Base-by-base conservation (phyloP, 2,888 invertebrate genomes). In the Ectropis crepuscularia region DNA sequence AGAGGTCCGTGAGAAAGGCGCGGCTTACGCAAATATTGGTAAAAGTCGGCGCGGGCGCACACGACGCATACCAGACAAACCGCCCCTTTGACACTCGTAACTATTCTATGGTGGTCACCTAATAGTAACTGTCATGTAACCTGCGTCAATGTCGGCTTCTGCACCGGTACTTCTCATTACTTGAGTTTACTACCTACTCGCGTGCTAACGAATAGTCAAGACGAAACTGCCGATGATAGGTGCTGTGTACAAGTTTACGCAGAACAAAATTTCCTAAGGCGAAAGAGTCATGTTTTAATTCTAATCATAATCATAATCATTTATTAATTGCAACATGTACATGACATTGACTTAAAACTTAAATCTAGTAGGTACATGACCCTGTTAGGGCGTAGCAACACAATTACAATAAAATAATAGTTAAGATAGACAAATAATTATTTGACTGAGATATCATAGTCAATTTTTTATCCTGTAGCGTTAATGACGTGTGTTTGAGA, bases 1-100 rank as follows among this genome's bases (percentile, higher is more conserved):
- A 73, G 68, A 63, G 64, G 64, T 61, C 69, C 89, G 89, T 90
- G 90, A 87, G 90, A 90, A 90, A 82, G 77, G 76, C 71, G 76
- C 76, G 81, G 76, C 78, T 81, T 84, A 79, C 79, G 87, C 86
- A 85, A 90, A 90, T 89, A 90, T 88, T 88, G 78, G 76, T 71
- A 64, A 66, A 73, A 70, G 76, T 67, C 68, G 66, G 57, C 55
- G 42, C 51, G 59, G 58, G 46, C 65, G 57, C 63, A 63, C 67
- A 59, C 70, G 62, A 49, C 61, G 55, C 65, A 64, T 69, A 59
- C 71, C 68, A 55, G 57, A 45, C 68, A 16, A 38, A 45, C 55
- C 65, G 61, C 66, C 57, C 62, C 53, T 48, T 39, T 6, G 4
- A 46, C 28, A 43, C 49, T 49, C 9, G n/a, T 5, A 39, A 0